These are phyloP conservation scores for Phasianus colchicus DNA, from an alignment of 2,113 vertebrate species.

Conservation along the genomic window DNA sequence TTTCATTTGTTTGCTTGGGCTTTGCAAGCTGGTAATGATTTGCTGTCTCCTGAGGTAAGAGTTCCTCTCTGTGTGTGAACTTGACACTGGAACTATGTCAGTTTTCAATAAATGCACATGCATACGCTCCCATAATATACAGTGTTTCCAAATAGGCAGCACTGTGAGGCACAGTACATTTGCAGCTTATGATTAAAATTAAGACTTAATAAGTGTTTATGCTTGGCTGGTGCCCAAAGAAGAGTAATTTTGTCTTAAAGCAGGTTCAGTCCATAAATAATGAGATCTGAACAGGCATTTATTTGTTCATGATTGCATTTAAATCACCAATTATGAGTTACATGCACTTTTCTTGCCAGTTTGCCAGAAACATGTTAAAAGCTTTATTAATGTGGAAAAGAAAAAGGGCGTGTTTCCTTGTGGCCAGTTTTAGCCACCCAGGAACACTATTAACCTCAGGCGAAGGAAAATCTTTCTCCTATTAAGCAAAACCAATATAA, in stretches of 20 bases:
- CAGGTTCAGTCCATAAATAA: constrained; percentile 81
- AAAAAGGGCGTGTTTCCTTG: constrained; percentile 78
- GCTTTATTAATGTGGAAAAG: constrained; percentile 77
- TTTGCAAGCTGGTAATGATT: background rate
- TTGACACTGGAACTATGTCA: constrained; percentile 16
- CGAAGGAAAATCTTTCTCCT: constrained; percentile 67
- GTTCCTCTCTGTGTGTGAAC: background rate
- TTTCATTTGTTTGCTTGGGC: background rate
- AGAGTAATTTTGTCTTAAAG: constrained; percentile 77
- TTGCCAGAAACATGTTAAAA: constrained; percentile 81
- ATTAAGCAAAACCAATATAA: constrained; percentile 76
- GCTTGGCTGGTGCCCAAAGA: constrained; percentile 78
- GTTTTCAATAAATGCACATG: constrained; percentile 24
- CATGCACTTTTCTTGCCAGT: constrained; percentile 76
- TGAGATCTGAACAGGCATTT: constrained; percentile 82
- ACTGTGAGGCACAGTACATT: constrained; percentile 55
- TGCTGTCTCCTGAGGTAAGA: constrained; percentile 5
- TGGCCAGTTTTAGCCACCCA: constrained; percentile 80
- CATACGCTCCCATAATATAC: constrained; percentile 40
- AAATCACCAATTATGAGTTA: constrained; percentile 84
- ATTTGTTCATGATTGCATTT: constrained; percentile 83
- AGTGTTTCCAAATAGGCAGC: constrained; percentile 65
- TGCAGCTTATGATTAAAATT: constrained; percentile 70
- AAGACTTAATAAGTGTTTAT: constrained; percentile 71
- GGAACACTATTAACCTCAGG: constrained; percentile 82